Evolutionary conservation across 2,113 vertebrate species (phyloP).

Genomic region (Xiphias gladius): DNA sequence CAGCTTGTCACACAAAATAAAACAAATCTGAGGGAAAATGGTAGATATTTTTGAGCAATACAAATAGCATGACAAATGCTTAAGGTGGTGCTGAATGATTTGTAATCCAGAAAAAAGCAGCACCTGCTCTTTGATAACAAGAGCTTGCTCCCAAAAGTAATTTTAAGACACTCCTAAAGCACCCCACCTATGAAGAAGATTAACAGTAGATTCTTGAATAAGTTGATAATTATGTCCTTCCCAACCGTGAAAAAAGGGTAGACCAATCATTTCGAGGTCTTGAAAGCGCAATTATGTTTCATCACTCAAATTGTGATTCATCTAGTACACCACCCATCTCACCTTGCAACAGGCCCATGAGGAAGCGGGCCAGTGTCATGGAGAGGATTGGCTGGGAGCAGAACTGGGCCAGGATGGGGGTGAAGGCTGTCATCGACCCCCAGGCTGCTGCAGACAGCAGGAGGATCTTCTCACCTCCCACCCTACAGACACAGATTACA

Average conservation of each 20-base stretch:
- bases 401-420: conserved; percentile 88
- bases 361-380: conserved; percentile 90
- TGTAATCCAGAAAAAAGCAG: not conserved
- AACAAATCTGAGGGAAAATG: not conserved
- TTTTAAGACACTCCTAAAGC: not conserved
- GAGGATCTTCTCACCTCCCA: conserved; percentile 95
- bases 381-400: conserved; percentile 89
- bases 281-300: not conserved
- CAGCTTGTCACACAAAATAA: not conserved
- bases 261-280: not conserved
- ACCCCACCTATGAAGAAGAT: rapidly evolving
- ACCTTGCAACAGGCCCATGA: conserved; percentile 97
- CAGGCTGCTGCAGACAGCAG: conserved; percentile 92
- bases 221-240: not conserved
- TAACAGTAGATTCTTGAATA: too few species aligned
- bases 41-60: not conserved
- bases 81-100: not conserved
- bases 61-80: not conserved
- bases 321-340: too few species aligned
- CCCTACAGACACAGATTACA: conserved; percentile 78
- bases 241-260: not conserved
- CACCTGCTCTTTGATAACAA: not conserved
- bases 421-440: conserved; percentile 91
- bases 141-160: not conserved
- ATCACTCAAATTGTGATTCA: too few species aligned